Conservation (phyloP, 1,140 invertebrate species). For the Pachyrhynchus sulphureomaculatus region DNA sequence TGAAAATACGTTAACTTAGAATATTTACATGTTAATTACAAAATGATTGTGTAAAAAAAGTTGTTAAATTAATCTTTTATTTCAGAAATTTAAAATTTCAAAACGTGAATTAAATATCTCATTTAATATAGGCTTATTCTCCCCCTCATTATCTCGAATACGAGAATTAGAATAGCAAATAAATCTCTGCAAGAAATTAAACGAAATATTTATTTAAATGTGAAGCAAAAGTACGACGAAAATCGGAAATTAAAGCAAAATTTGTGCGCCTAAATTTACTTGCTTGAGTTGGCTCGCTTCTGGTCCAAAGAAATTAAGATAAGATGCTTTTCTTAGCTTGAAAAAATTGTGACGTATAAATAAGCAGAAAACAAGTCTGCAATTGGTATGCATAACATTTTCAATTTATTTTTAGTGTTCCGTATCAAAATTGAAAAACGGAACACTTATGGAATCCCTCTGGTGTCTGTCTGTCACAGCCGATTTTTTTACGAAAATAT, state of each 20-base stretch:
- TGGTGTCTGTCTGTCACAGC: background rate
- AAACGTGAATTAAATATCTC: no score
- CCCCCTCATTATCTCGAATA: no score
- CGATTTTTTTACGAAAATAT: background rate
- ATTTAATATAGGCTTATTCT: no score
- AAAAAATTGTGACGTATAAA: slow-evolving; percentile 10
- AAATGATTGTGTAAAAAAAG: no score
- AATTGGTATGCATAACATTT: background rate
- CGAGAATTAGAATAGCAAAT: no score
- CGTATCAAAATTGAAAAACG: no score
- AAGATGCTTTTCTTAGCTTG: slow-evolving; percentile 10
- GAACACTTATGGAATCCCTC: no score
- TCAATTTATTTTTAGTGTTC: no score
- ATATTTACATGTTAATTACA: no score
- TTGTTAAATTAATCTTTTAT: no score
- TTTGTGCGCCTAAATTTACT: background rate
- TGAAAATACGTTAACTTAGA: no score
- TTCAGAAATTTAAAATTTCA: no score
- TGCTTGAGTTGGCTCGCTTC: slow-evolving; percentile 9
- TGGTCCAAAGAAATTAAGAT: slow-evolving; percentile 17
- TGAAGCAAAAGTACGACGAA: background rate
- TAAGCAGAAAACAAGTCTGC: slow-evolving; percentile 12
- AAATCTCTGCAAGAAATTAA: background rate
- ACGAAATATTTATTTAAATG: background rate
- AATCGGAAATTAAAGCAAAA: slow-evolving; percentile 6